A percentile compares a stretch with the other conserved stretches of the same genome.
Conservation (phyloP, 2,888 invertebrate species). For the Autographa pulchrina region DNA sequence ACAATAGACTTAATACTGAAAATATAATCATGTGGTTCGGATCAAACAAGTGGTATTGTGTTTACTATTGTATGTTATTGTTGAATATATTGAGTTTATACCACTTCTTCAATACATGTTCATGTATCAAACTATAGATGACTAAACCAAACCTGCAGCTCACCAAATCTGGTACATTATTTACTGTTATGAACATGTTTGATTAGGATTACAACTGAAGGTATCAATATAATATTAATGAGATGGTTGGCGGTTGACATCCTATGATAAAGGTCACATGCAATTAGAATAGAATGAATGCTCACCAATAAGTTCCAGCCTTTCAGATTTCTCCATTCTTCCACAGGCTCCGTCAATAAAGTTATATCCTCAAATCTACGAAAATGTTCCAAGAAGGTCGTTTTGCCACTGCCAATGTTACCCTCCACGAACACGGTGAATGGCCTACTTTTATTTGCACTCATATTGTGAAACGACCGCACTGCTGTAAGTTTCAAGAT, state of each 20-base stretch:
- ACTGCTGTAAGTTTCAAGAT: constrained; percentile 56
- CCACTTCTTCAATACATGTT: too few species aligned
- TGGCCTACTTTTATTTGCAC: constrained; percentile 86
- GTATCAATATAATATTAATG: background rate
- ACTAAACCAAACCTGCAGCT: too few species aligned
- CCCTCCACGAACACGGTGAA: constrained; percentile 96
- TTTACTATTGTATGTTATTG: too few species aligned
- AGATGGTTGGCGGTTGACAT: background rate
- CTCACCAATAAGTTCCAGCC: constrained; percentile 93
- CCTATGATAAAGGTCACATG: background rate
- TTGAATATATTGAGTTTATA: too few species aligned
- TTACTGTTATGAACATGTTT: background rate
- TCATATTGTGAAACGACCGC: constrained; percentile 72
- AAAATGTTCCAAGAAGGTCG: constrained; percentile 95
- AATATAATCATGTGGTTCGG: background rate
- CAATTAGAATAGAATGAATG: background rate
- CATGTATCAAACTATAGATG: too few species aligned
- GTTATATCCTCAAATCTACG: constrained; percentile 92
- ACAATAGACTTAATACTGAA: background rate
- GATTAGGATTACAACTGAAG: background rate
- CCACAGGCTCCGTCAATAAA: constrained; percentile 93
- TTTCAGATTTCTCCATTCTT: constrained; percentile 94
- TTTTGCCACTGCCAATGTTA: constrained; percentile 97
- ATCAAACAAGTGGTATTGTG: background rate
- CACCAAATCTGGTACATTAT: background rate